Conservation (phyloP, 1,140 invertebrate species). For the Ceratoteleas bidentatus region DNA sequence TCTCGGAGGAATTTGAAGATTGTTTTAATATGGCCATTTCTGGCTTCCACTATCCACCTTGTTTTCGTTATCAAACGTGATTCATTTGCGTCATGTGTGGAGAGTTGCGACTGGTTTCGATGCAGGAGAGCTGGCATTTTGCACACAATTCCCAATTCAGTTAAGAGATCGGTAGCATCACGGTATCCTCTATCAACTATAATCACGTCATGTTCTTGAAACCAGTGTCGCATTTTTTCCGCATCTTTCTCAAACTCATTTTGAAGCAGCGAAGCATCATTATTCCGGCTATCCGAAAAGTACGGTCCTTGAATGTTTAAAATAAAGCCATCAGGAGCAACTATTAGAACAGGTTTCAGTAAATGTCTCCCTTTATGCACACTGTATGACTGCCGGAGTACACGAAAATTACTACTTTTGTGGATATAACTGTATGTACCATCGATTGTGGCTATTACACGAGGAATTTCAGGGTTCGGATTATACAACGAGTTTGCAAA, state of each 20-base stretch:
- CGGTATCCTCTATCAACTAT: constrained; percentile 11
- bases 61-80: constrained; percentile 31
- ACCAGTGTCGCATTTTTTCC: constrained; percentile 22
- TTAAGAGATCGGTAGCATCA: background rate
- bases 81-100: constrained; percentile 35
- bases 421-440: constrained; percentile 6
- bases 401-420: constrained; percentile 3
- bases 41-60: constrained; percentile 49
- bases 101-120: constrained; percentile 15
- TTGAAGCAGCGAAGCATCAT: constrained; percentile 28
- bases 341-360: constrained; percentile 15
- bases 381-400: constrained; percentile 13
- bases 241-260: constrained; percentile 29
- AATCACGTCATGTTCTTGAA: constrained; percentile 31
- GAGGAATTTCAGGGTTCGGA: background rate
- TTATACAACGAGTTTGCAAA: constrained; percentile 28
- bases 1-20: constrained; percentile 34
- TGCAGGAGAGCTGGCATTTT: constrained; percentile 31
- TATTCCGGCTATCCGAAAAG: constrained; percentile 21
- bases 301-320: constrained; percentile 34
- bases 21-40: constrained; percentile 17
- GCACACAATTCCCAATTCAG: constrained; percentile 4
- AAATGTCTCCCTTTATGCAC: constrained; percentile 13
- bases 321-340: constrained; percentile 29
- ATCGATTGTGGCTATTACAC: constrained; percentile 4